Percentiles rank a stretch among this genome's conserved stretches.
phyloP scores from a whole-genome alignment of 2,113 vertebrate genomes.

The Bufo bufo region DNA sequence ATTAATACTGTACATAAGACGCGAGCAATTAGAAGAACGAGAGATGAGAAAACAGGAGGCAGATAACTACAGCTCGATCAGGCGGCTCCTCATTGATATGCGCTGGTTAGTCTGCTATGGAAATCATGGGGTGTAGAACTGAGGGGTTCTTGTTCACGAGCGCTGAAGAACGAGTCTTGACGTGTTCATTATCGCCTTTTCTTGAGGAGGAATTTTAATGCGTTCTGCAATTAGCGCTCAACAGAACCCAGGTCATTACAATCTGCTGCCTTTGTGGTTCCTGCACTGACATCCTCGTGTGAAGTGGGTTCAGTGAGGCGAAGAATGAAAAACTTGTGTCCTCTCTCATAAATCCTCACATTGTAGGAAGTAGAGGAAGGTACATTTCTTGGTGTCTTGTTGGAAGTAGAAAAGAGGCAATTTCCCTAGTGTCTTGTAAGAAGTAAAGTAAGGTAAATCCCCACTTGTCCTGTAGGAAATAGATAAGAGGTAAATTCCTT shows the following conservation, averaged over 20 bases:
- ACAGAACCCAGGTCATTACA: neutral
- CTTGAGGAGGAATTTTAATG: conserved; percentile 23
- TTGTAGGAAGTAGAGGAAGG: neutral
- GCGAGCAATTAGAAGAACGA: neutral
- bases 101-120: neutral
- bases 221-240: neutral
- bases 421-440: neutral
- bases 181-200: conserved; percentile 9
- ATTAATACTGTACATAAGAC: conserved; percentile 14
- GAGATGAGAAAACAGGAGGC: neutral
- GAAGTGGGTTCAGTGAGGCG: neutral
- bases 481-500: too few relatives aligned
- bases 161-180: neutral
- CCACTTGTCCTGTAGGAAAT: too few relatives aligned
- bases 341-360: neutral
- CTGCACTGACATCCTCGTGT: neutral
- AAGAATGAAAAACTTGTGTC: neutral
- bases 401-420: neutral
- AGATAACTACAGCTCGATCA: neutral
- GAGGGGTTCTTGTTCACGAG: neutral
- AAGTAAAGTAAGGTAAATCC: neutral
- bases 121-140: neutral
- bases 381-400: neutral
- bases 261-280: neutral
- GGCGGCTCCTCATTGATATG: conserved; percentile 31